Evolutionary conservation across 2,888 invertebrate species (phyloP).

Genomic region (Apamea sordens): DNA sequence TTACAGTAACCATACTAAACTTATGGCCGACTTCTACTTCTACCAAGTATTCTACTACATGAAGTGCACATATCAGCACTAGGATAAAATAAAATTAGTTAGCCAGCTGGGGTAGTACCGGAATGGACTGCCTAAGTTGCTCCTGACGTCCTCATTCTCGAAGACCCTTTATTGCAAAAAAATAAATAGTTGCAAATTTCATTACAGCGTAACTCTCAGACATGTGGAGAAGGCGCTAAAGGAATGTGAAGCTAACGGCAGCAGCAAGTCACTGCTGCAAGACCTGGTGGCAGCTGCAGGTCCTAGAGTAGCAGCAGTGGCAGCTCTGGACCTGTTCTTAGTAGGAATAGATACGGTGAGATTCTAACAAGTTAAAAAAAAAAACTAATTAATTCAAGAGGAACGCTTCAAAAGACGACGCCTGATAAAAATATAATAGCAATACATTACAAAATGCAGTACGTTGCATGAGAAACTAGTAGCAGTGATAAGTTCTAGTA

Average conservation of each 20-base stretch:
- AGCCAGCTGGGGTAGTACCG: too few species aligned
- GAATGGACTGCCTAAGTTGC: too few species aligned
- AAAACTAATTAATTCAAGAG: neutral
- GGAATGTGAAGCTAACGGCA: constrained; percentile 76
- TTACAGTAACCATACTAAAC: neutral
- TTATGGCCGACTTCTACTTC: neutral
- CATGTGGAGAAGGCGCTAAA: constrained; percentile 91
- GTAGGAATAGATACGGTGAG: constrained; percentile 95
- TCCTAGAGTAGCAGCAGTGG: constrained; percentile 92
- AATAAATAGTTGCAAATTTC: neutral
- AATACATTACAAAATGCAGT: neutral
- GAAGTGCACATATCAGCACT: neutral
- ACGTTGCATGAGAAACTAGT: neutral
- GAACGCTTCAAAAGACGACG: neutral
- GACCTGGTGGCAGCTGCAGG: constrained; percentile 91
- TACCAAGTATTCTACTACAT: neutral
- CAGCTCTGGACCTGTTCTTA: constrained; percentile 93
- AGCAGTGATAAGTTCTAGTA: too few species aligned
- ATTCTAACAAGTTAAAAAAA: neutral
- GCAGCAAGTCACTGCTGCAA: constrained; percentile 91
- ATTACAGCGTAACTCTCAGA: constrained; percentile 91
- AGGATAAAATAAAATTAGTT: neutral
- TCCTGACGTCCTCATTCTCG: neutral
- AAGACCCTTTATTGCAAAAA: neutral
- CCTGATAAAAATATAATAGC: constrained; percentile 28